phyloP scores from a whole-genome alignment of 2,797 vertebrate genomes.

The Pipistrellus pipistrellus region DNA sequence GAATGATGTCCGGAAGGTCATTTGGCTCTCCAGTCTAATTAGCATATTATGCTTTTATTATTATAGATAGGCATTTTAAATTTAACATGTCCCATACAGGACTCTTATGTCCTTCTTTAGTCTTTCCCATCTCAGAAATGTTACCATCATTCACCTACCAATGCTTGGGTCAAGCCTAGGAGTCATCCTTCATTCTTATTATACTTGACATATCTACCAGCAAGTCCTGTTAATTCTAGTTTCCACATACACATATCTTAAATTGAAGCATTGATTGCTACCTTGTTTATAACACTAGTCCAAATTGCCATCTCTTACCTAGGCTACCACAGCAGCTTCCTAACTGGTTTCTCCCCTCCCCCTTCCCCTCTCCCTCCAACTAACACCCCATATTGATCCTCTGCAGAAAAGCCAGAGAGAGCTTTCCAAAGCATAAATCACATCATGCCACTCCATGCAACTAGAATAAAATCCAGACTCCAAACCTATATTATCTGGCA shows the following conservation, averaged over 20 bases:
- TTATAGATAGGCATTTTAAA: slow-evolving; percentile 30
- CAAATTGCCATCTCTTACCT: background rate
- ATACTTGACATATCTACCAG: background rate
- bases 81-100: background rate
- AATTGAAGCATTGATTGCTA: background rate
- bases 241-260: background rate
- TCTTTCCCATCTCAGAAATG: background rate
- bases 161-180: background rate
- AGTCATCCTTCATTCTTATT: background rate
- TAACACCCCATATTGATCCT: background rate
- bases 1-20: too few species aligned
- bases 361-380: background rate
- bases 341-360: background rate
- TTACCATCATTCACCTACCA: background rate
- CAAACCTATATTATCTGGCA: background rate
- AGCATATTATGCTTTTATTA: too few species aligned
- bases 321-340: background rate
- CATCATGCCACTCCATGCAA: background rate
- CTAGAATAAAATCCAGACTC: background rate
- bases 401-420: slow-evolving; percentile 5
- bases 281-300: background rate
- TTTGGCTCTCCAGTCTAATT: too few species aligned
- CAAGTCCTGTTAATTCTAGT: background rate
- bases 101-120: slow-evolving; percentile 20
- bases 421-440: slow-evolving; percentile 24